phyloP scores from a whole-genome alignment of 92 coral and sea anemone species.

The Virgularia gustaviana region DNA sequence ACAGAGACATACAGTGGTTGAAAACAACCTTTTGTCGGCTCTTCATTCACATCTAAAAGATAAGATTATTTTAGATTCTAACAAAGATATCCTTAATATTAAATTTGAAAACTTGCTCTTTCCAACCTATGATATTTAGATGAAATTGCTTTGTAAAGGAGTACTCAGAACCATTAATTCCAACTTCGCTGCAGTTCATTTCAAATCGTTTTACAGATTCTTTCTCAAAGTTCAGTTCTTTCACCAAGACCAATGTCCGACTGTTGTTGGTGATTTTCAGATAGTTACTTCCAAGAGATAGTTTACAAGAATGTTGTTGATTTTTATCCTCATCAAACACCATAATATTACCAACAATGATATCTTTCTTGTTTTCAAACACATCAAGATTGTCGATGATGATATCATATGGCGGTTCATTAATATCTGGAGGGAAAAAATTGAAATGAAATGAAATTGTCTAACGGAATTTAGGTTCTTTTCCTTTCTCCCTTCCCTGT shows the following conservation, averaged over 20 bases:
- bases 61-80: too few relatives aligned
- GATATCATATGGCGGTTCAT: conserved; percentile 71
- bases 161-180: conserved; percentile 1
- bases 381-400: conserved; percentile 39
- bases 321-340: conserved; percentile 78
- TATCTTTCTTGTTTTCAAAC: conserved; percentile 61
- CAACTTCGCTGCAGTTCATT: conserved; percentile 7
- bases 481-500: too few relatives aligned
- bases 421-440: conserved; percentile 56
- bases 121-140: background rate
- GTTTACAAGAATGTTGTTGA: conserved; percentile 62
- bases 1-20: conserved; percentile 6
- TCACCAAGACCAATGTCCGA: conserved; percentile 20
- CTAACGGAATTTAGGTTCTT: too few relatives aligned
- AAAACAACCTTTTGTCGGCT: conserved; percentile 15
- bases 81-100: too few relatives aligned
- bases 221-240: conserved; percentile 26
- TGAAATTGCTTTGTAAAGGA: conserved; percentile 1
- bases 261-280: conserved; percentile 12
- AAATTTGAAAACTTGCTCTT: too few relatives aligned
- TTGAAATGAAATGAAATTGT: too few relatives aligned
- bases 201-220: background rate
- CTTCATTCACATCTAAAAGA: conserved; percentile 12
- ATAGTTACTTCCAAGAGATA: conserved; percentile 33
- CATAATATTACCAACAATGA: conserved; percentile 55